Conservation (phyloP, 2,113 vertebrate species). For the Corythornis madagascariensis region DNA sequence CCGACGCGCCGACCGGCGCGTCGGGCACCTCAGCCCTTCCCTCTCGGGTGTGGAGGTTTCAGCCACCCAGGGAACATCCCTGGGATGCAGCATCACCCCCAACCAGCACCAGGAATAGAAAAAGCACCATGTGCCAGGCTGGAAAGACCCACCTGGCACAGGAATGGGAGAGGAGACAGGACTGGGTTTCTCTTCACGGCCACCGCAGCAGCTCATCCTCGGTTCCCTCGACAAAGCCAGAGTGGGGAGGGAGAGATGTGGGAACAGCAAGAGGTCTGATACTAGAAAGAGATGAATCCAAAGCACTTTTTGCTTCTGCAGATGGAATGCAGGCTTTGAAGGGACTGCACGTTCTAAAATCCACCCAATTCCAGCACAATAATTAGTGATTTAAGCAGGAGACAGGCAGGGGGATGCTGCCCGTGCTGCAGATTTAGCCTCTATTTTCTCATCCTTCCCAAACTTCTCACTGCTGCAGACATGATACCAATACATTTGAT, state of each 20-base stretch:
- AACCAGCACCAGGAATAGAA: neutral
- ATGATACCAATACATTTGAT: conserved; percentile 34
- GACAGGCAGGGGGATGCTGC: neutral
- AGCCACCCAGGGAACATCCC: no score
- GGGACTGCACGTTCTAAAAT: neutral
- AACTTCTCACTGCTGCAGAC: neutral
- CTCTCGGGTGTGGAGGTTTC: neutral
- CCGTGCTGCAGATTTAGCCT: neutral
- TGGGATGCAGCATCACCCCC: neutral
- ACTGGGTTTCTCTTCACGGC: neutral
- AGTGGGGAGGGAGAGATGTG: neutral
- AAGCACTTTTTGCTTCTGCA: neutral
- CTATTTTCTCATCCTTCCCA: neutral
- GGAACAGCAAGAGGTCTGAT: neutral
- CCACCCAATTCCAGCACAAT: neutral
- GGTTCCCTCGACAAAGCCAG: neutral
- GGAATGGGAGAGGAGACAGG: neutral
- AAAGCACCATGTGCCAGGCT: neutral
- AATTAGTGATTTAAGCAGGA: neutral
- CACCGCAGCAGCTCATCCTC: neutral
- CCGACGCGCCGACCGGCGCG: no score
- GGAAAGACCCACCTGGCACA: neutral
- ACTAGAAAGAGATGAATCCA: neutral
- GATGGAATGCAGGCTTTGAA: neutral
- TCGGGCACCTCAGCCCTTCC: neutral